Conservation (phyloP, 2,797 vertebrate species). For the Sebastes oblongus region DNA sequence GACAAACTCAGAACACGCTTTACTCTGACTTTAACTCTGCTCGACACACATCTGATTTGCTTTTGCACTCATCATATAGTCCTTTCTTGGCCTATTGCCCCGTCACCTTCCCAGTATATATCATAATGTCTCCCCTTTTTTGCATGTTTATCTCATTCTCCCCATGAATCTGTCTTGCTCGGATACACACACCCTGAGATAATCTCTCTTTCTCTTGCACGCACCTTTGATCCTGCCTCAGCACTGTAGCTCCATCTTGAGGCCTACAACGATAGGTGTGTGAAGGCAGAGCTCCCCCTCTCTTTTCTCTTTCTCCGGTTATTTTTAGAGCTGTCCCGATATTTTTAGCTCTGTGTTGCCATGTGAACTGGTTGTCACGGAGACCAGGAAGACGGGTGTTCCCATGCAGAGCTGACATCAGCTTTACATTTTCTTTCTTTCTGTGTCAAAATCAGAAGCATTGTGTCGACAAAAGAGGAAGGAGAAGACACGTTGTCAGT, state of each 20-base stretch:
- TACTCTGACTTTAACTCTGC: neutral
- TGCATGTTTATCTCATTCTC: constrained; percentile 3
- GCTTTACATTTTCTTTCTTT: constrained; percentile 56
- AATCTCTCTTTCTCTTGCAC: constrained; percentile 12
- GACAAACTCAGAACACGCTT: too few species aligned
- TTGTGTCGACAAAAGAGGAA: neutral
- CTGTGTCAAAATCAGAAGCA: constrained; percentile 31
- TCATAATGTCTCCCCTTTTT: neutral
- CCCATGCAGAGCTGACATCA: constrained; percentile 75
- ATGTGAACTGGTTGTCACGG: constrained; percentile 84
- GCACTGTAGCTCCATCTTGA: constrained; percentile 80
- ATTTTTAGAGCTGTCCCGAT: constrained; percentile 81
- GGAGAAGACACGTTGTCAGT: neutral
- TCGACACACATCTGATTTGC: neutral
- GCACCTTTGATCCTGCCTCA: constrained; percentile 47
- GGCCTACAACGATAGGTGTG: constrained; percentile 45
- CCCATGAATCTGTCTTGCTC: constrained; percentile 7
- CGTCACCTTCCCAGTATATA: neutral
- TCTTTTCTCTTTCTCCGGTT: constrained; percentile 60
- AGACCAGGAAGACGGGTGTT: constrained; percentile 79
- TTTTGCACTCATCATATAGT: neutral
- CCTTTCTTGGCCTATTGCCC: neutral
- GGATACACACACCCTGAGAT: neutral
- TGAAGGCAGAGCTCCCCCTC: constrained; percentile 38
- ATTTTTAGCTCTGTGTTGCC: constrained; percentile 88